Evolutionary conservation across 2,113 vertebrate species (phyloP), one percentile per base, ranked within the genome.

Genomic region (Labeo catla): DNA sequence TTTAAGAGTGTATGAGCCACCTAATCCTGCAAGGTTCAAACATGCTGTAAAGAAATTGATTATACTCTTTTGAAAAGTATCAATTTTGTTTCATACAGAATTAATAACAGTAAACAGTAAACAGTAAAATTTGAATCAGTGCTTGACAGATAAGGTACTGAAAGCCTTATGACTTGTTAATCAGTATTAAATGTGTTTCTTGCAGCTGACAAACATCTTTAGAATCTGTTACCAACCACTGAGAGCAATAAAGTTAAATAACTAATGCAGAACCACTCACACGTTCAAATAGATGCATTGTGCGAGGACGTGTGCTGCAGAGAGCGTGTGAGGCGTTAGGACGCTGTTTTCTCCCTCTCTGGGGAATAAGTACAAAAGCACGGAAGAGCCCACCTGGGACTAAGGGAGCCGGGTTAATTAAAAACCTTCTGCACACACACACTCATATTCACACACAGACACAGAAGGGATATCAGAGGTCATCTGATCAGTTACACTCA

Each of bases 261-360:
- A 50, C 7, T 5, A 23, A 74, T 13, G 72, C 81, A 70, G 76
- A 77, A 70, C 74, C 85, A 81, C 76, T 65, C n/a, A 57, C 72
- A 65, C 16, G 21, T 66, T 66, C 57, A 63, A 76, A 52, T 57
- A 57, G 54, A 49, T 43, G 39, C 65, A 63, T 80, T 84, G 84
- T 70, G 70, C 0, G 34, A 34, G n/a, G 81, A 74, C 54, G 86
- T 83, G 88, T 81, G 86, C 81, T 43, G 13, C 34, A 65, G 78
- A 54, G 77, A 36, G 19, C 8, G 63, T 11, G 57, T 36, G 54
- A 15, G 79, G 90, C 89, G 90, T 91, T 85, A 45, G 89, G 88
- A 92, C 89, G 90, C 91, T n/a, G 84, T 76, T 87, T 59, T 43
- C 84, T 21, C 28, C 23, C 61, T 90, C 89, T 86, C 90, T 59